Evolutionary conservation across 2,113 vertebrate species (phyloP), one percentile per base, ranked within the genome.

Genomic region (Anguilla japonica): DNA sequence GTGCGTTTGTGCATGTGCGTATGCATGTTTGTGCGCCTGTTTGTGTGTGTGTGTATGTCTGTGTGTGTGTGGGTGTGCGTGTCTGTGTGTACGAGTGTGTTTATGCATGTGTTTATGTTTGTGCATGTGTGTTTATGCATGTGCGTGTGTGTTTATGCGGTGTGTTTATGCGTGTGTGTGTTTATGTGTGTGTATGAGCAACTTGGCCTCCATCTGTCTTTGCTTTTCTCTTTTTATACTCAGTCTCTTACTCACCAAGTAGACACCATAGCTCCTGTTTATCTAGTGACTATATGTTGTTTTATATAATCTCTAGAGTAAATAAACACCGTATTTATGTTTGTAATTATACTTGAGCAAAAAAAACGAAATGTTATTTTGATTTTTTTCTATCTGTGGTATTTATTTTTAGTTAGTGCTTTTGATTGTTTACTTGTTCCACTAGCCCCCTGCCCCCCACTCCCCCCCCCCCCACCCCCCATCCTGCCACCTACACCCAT

Each of bases 281-380:
- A 86, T 93, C 94, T 93, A 91, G 87, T 93, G 91, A 89, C 87
- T 91, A 91, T 88, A 88, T 83, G 80, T 57, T 82, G 50, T 89
- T 86, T 86, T 79, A 85, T 93, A 92, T 95, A 94, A 93, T 94
- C 93, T 93, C 92, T 93, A 94, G 88, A 93, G 92, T 82, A 91
- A 94, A 94, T 93, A 94, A 94, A 94, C 93, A 92, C 50, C 92
- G 89, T 95, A 95, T 96, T 95, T 95, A 95, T 95, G 93, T 95
- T 93, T 96, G 94, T 95, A 95, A 95, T 95, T 95, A 94, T 94
- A 93, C 90, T 89, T 88, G 91, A 94, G 88, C 89, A 67, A 67
- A 63, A 67, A 67, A 67, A 60, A 90, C 90, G 88, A 93, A 91
- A 90, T 92, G 93, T 93, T 92, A 88, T 85, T 88, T 88, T 87